phyloP scores from a whole-genome alignment of 1,140 invertebrate species.

The Phthorimaea operculella region DNA sequence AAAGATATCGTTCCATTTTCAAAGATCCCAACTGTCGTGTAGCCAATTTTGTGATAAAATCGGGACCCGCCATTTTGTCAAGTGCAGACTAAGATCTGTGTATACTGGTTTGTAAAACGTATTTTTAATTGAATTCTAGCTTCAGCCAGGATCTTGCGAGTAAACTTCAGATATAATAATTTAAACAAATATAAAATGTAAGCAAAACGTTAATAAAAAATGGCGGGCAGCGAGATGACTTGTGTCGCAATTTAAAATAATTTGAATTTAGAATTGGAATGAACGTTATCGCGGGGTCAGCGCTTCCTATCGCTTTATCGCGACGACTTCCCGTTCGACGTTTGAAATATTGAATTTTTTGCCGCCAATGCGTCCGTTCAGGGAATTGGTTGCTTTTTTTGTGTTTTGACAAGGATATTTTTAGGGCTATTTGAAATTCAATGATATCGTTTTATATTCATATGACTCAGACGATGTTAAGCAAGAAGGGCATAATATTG shows the following conservation, averaged over 20 bases:
- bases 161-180: too few relatives aligned
- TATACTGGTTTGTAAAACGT: too few relatives aligned
- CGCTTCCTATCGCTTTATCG: constrained; percentile 51
- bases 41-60: constrained; percentile 1
- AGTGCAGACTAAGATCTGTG: not conserved
- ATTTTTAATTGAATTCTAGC: too few relatives aligned
- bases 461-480: too few relatives aligned
- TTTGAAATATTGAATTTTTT: constrained; percentile 45
- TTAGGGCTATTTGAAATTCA: too few relatives aligned
- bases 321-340: constrained; percentile 44
- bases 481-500: too few relatives aligned
- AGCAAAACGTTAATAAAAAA: too few relatives aligned
- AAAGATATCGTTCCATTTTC: not conserved
- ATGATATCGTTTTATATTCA: too few relatives aligned
- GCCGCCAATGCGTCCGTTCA: constrained; percentile 2
- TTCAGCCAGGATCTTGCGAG: too few relatives aligned
- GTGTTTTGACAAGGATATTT: too few relatives aligned
- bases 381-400: not conserved
- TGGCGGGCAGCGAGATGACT: constrained; percentile 22
- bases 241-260: constrained; percentile 30
- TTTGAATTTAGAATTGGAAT: constrained; percentile 33
- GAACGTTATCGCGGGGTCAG: constrained; percentile 45
- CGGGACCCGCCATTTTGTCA: not conserved
- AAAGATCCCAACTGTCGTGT: not conserved
- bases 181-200: too few relatives aligned